Conservation (phyloP, 2,113 vertebrate species). For the Pseudorectes ferrugineus region DNA sequence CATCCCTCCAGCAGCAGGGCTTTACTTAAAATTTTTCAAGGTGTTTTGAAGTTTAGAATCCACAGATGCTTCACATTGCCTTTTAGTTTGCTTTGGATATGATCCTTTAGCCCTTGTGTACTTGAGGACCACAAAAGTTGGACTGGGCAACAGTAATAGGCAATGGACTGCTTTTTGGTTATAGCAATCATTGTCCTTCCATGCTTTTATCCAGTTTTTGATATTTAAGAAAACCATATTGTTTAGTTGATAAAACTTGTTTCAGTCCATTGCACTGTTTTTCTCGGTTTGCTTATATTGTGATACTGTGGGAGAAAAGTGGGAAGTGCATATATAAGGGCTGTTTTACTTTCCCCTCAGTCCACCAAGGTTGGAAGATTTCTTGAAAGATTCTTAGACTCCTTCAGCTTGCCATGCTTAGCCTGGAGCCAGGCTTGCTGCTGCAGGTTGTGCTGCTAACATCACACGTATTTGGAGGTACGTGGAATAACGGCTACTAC, state of each 20-base stretch:
- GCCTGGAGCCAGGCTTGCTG: not conserved
- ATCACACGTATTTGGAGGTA: not conserved
- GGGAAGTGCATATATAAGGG: not conserved
- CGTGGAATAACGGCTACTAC: not conserved
- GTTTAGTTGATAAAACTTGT: not conserved
- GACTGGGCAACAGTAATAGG: not conserved
- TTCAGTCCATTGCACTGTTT: not conserved
- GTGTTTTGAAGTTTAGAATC: not conserved
- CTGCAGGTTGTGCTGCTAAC: not conserved
- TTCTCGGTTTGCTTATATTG: not conserved
- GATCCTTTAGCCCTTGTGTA: not conserved
- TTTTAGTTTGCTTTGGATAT: not conserved
- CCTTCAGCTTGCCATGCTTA: not conserved
- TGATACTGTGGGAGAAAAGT: not conserved
- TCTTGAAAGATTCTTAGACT: not conserved
- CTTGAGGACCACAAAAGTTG: not conserved
- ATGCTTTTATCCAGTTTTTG: not conserved
- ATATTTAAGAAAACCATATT: not conserved
- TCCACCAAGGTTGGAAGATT: not conserved
- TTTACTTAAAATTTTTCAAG: not conserved
- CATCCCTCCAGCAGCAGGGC: not conserved
- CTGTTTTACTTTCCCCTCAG: not conserved
- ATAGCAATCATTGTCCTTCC: not conserved
- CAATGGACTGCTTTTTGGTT: not conserved
- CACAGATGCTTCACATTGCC: not conserved